Percentiles rank a stretch among this genome's conserved stretches.
Evolutionary conservation across 2,888 invertebrate genomes (phyloP).

Genomic region (Tinea semifulvella): DNA sequence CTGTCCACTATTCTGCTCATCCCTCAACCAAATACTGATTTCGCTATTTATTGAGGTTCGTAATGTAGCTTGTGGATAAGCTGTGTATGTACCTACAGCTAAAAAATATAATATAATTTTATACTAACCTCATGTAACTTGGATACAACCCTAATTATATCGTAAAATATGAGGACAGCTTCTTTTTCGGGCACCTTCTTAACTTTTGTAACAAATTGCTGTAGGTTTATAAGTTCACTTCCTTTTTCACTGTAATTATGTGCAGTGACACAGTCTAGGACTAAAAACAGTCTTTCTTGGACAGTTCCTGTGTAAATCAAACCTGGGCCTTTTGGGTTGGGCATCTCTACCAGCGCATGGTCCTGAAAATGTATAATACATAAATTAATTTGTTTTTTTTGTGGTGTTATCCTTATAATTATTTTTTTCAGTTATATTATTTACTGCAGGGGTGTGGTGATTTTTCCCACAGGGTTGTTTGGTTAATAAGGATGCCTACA

Average conservation of each 20-base stretch:
- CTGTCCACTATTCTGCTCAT: too few relatives aligned
- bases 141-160: constrained; percentile 77
- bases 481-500: too few relatives aligned
- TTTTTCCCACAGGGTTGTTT: too few relatives aligned
- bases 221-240: constrained; percentile 71
- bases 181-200: constrained; percentile 79
- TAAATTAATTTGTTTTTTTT: too few relatives aligned
- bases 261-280: constrained; percentile 76
- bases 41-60: too few relatives aligned
- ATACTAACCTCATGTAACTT: constrained; percentile 73
- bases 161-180: constrained; percentile 76
- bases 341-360: constrained; percentile 71
- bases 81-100: too few relatives aligned
- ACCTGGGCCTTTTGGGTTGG: constrained; percentile 50
- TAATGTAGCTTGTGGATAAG: too few relatives aligned
- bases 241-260: constrained; percentile 70
- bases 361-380: constrained; percentile 58
- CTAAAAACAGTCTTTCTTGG: constrained; percentile 71
- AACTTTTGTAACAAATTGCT: constrained; percentile 79
- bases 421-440: too few relatives aligned
- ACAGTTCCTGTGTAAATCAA: constrained; percentile 66
- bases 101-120: constrained; percentile 3
- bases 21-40: too few relatives aligned
- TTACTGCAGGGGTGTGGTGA: too few relatives aligned
- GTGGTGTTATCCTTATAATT: too few relatives aligned